Evolutionary conservation across 2,888 invertebrate species (phyloP), one percentile per base, ranked within the genome.

Genomic region (Cybosia mesomella): DNA sequence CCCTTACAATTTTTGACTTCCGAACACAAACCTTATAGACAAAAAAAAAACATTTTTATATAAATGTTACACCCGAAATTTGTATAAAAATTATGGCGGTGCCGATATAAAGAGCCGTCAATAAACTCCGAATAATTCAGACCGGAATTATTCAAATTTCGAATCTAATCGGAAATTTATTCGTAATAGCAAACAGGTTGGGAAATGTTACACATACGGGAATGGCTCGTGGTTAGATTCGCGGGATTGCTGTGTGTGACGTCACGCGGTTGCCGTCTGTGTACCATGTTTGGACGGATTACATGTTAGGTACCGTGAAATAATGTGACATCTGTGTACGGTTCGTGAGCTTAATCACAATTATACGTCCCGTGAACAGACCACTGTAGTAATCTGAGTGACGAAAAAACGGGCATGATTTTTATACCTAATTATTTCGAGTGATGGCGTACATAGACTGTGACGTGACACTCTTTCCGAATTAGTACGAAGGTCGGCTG

Each of bases 81-180:
- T 70, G 71, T 69, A 53, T 68, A 67, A 70, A 72, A 70, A 72
- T n/a, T 64, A 72, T 69, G 72, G 55, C 67, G 68, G 58, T 61
- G 34, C 13, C 65, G 39, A 67, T 66, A 72, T 75, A 79, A 76
- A 79, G 75, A 79, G 60, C 80, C 74, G 66, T 68, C 80, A 80
- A 79, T 79, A 79, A 79, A 80, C 76, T 77, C 76, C 53, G 70
- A 74, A 80, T 80, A 78, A 80, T 74, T 76, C 70, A 34, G 32
- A 43, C 66, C 58, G 64, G 60, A 75, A 76, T 76, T 80, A 81
- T 82, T 79, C 72, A 75, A 80, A 76, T 82, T 72, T 73, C 67
- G 67, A 76, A 79, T 80, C 74, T 78, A 80, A 81, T 81, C 81
- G 76, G 72, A 72, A 74, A 75, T 75, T 73, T 82, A 79, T 76